A percentile compares a stretch with the other conserved stretches of the same genome.
Evolutionary conservation across 2,113 vertebrate species (phyloP).

Genomic region (Manacus vitellinus): DNA sequence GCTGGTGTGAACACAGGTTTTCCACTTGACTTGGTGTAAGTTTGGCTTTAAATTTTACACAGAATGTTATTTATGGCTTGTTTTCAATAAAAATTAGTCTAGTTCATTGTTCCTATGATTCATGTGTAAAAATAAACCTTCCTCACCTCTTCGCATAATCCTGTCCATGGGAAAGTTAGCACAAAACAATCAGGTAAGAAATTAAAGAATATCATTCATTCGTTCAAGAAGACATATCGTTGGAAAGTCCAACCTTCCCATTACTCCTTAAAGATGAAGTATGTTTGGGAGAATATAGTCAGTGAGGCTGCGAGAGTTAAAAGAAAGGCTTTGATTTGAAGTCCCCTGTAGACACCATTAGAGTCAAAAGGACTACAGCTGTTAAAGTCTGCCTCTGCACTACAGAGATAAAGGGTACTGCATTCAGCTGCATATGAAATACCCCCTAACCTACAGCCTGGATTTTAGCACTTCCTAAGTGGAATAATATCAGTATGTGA

Average conservation of each 20-base stretch:
- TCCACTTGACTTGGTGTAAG: background rate
- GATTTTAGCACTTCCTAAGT: background rate
- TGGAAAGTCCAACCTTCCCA: background rate
- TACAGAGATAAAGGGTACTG: rapidly evolving
- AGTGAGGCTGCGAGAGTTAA: background rate
- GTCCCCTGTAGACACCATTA: background rate
- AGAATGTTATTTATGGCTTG: background rate
- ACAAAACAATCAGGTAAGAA: background rate
- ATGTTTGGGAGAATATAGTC: background rate
- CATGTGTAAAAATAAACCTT: background rate
- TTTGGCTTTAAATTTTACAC: background rate
- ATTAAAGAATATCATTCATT: background rate
- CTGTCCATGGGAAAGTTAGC: background rate
- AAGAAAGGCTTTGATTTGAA: background rate
- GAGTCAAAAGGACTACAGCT: background rate
- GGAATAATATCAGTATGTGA: background rate
- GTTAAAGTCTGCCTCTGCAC: background rate
- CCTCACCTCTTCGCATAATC: background rate
- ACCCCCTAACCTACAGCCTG: background rate
- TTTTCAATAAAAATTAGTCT: background rate
- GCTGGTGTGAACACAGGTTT: background rate
- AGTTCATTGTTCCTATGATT: background rate
- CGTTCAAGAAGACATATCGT: background rate
- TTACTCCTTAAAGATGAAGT: background rate
- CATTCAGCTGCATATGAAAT: background rate